Percentiles rank a stretch among this genome's conserved stretches.
phyloP scores from a whole-genome alignment of 2,888 invertebrate genomes.

The Dioctria linearis region DNA sequence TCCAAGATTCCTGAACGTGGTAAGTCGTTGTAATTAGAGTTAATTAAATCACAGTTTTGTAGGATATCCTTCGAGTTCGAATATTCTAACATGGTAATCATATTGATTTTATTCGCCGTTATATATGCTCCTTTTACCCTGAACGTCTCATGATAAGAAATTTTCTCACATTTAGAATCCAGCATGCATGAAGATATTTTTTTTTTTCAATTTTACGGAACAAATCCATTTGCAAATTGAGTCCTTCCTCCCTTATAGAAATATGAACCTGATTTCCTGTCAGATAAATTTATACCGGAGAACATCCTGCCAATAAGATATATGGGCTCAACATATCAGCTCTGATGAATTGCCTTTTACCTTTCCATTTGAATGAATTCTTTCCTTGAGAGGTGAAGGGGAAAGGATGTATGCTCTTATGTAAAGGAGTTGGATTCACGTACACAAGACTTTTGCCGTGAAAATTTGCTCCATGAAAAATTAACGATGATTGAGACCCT shows the following conservation, averaged over 20 bases:
- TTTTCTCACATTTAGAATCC: neutral
- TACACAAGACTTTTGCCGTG: constrained; percentile 10
- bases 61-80: neutral
- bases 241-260: constrained; percentile 46
- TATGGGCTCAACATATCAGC: constrained; percentile 44
- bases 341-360: constrained; percentile 51
- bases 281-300: constrained; percentile 48
- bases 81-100: neutral
- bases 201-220: constrained; percentile 38
- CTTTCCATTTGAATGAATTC: constrained; percentile 34
- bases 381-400: constrained; percentile 15
- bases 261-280: constrained; percentile 51
- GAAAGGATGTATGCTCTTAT: neutral
- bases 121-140: neutral
- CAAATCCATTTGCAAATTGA: constrained; percentile 53
- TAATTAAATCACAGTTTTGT: constrained; percentile 20
- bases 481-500: constrained; percentile 26
- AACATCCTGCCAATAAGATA: constrained; percentile 48
- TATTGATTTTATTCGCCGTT: neutral
- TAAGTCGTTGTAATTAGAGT: constrained; percentile 40
- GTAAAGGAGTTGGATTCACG: constrained; percentile 41
- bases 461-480: constrained; percentile 36
- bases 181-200: neutral
- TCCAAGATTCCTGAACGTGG: constrained; percentile 1
- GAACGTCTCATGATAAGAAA: neutral